Evolutionary conservation across 2,888 invertebrate species (phyloP).

Genomic region (Pachymerium ferrugineum): DNA sequence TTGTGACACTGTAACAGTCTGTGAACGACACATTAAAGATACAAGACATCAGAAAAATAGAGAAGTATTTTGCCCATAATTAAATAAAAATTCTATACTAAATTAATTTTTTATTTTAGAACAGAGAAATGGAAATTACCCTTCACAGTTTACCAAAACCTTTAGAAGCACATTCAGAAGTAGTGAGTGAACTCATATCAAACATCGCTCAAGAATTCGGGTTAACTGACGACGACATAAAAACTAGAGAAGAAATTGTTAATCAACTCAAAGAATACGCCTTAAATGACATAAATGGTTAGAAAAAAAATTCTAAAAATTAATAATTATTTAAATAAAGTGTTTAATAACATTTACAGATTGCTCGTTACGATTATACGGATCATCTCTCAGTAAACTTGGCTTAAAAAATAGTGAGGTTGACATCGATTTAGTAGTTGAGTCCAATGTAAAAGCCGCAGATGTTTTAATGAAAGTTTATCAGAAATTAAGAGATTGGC

Average conservation of each 20-base stretch:
- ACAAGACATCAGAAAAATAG: slow-evolving; percentile 41
- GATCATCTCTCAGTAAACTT: slow-evolving; percentile 48
- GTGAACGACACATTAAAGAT: slow-evolving; percentile 45
- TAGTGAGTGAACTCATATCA: slow-evolving; percentile 42
- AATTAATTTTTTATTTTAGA: slow-evolving; percentile 38
- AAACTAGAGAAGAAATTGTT: slow-evolving; percentile 40
- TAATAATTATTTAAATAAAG: background rate
- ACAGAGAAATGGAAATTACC: slow-evolving; percentile 41
- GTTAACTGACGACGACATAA: slow-evolving; percentile 42
- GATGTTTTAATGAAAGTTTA: slow-evolving; percentile 38
- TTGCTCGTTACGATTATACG: slow-evolving; percentile 46
- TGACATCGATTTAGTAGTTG: slow-evolving; percentile 47
- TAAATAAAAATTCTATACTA: background rate
- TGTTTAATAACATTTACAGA: slow-evolving; percentile 32
- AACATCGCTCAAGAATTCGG: slow-evolving; percentile 41
- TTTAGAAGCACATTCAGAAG: slow-evolving; percentile 42
- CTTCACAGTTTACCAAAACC: slow-evolving; percentile 44
- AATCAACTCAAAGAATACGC: slow-evolving; percentile 40
- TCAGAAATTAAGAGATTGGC: slow-evolving; percentile 31
- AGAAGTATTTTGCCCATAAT: background rate
- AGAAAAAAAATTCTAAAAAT: background rate
- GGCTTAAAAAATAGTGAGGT: slow-evolving; percentile 49
- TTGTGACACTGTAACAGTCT: slow-evolving; percentile 43
- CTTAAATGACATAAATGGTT: slow-evolving; percentile 8
- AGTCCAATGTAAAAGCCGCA: slow-evolving; percentile 38